Percentiles rank a stretch among this genome's conserved stretches.
These are phyloP conservation scores for Protobothrops mucrosquamatus DNA, from an alignment of 2,113 vertebrate genomes.

Conservation along the genomic window DNA sequence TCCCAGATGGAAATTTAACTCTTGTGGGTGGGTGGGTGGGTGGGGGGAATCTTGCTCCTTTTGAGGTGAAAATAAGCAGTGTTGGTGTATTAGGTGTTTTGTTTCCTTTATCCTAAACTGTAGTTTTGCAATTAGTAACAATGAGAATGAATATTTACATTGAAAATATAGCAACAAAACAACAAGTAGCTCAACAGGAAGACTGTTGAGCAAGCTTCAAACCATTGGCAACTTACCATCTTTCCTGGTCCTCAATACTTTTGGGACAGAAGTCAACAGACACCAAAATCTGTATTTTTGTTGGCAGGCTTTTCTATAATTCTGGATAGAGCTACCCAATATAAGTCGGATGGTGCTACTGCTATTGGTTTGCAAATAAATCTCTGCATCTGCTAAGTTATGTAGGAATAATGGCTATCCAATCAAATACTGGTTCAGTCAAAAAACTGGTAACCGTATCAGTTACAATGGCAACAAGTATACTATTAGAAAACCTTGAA, in stretches of 20 bases:
- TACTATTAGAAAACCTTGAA: background rate
- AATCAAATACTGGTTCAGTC: background rate
- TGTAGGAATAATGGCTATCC: background rate
- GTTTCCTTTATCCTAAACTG: background rate
- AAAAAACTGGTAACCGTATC: background rate
- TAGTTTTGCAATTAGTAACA: background rate
- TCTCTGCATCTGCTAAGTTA: background rate
- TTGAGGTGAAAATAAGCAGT: background rate
- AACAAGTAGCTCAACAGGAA: background rate
- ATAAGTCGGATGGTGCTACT: background rate
- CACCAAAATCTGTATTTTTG: background rate
- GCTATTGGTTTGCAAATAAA: background rate
- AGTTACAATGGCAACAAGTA: background rate
- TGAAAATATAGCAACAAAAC: background rate
- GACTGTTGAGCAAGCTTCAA: background rate
- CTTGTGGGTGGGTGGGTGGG: background rate
- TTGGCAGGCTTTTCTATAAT: background rate
- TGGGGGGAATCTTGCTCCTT: background rate
- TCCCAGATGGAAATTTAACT: conserved; percentile 1
- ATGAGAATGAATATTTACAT: background rate
- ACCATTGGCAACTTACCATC: background rate
- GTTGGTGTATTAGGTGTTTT: background rate
- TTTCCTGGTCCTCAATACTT: background rate
- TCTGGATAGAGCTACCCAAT: background rate
- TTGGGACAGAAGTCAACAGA: background rate